phyloP scores from a whole-genome alignment of 2,113 vertebrate species.

The Channa maculata region DNA sequence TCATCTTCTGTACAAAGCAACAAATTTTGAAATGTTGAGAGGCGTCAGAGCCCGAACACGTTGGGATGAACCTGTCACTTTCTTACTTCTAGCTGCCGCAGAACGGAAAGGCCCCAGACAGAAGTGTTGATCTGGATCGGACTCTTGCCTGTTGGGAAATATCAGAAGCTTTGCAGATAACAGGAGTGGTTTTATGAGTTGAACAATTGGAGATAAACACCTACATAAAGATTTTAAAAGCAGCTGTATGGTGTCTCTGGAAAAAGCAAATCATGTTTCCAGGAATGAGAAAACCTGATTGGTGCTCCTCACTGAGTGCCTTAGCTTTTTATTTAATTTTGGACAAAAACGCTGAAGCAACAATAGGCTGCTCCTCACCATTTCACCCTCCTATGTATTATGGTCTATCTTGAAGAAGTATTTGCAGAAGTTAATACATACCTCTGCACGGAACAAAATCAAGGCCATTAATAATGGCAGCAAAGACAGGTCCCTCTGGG shows the following conservation, averaged over 20 bases:
- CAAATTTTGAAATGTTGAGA: slow-evolving; percentile 41
- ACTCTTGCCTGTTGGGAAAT: slow-evolving; percentile 40
- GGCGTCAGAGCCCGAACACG: slow-evolving; percentile 5
- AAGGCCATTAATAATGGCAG: neutral
- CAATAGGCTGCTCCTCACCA: neutral
- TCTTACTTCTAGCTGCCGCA: slow-evolving; percentile 30
- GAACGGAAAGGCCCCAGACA: slow-evolving; percentile 1
- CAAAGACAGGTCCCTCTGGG: neutral
- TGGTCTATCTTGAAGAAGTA: neutral
- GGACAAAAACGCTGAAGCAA: neutral
- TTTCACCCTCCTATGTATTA: neutral
- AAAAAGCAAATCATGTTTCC: slow-evolving; percentile 6
- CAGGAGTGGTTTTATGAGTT: slow-evolving; percentile 19
- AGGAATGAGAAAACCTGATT: neutral
- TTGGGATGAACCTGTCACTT: slow-evolving; percentile 28
- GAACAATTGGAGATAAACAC: slow-evolving; percentile 7
- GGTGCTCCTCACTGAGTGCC: neutral
- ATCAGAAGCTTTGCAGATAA: slow-evolving; percentile 36
- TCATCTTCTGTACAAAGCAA: slow-evolving; percentile 15
- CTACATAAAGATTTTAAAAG: neutral
- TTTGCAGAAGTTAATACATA: neutral
- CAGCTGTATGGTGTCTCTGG: neutral
- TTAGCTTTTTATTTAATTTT: neutral
- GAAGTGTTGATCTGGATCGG: slow-evolving; percentile 43
- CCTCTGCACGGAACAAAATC: neutral